phyloP scores from a whole-genome alignment of 2,113 vertebrate genomes.

The Sardina pilchardus region DNA sequence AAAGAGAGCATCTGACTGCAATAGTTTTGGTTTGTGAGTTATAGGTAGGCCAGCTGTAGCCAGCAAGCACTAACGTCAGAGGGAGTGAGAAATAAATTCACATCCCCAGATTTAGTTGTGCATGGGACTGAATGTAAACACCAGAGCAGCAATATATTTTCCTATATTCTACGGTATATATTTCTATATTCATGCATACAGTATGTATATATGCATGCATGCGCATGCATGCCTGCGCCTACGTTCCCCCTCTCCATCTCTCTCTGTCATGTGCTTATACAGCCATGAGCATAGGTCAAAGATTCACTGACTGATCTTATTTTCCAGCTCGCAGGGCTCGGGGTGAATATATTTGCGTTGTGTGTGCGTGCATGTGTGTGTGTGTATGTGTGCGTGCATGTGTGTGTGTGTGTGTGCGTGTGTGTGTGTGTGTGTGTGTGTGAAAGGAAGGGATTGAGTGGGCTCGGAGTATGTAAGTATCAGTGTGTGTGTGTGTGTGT shows the following conservation, averaged over 20 bases:
- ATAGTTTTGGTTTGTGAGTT: background rate
- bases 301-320: constrained; percentile 71
- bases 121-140: background rate
- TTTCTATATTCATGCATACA: background rate
- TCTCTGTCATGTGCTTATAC: constrained; percentile 37
- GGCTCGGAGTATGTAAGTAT: constrained; percentile 24
- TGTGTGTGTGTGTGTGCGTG: background rate
- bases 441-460: constrained; percentile 41
- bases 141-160: background rate
- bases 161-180: background rate
- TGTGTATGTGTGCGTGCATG: constrained; percentile 12
- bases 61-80: background rate
- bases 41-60: background rate
- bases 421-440: constrained; percentile 35
- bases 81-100: background rate
- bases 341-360: constrained; percentile 65
- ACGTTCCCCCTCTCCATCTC: background rate
- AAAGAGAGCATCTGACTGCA: background rate
- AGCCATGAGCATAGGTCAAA: constrained; percentile 67
- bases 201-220: background rate
- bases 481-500: background rate
- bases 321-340: constrained; percentile 66
- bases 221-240: background rate
- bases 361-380: background rate
- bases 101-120: background rate